Conservation (phyloP, 2,113 vertebrate genomes). For the Steatornis caripensis region DNA sequence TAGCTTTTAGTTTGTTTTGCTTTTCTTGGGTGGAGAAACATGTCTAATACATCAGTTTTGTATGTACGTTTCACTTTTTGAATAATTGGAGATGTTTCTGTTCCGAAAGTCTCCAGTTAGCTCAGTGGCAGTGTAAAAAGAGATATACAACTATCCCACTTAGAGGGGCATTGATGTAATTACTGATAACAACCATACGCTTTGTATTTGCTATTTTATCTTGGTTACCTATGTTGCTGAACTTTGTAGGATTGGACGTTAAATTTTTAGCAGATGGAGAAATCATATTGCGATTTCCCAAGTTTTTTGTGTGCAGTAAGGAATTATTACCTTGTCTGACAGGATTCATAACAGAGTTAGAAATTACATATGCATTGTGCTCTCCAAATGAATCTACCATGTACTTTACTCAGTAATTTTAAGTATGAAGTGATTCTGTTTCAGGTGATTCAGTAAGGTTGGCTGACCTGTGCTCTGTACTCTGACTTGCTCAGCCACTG, state of each 20-base stretch:
- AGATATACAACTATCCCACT: background rate
- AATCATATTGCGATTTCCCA: background rate
- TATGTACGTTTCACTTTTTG: background rate
- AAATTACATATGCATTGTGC: background rate
- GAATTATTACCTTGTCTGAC: background rate
- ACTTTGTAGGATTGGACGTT: background rate
- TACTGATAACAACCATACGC: background rate
- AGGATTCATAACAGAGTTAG: background rate
- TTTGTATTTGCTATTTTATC: background rate
- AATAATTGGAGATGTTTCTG: background rate
- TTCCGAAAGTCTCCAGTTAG: background rate
- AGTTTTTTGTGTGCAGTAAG: background rate
- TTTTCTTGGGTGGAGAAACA: background rate
- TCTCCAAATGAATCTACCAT: background rate
- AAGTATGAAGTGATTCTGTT: background rate
- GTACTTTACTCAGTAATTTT: background rate
- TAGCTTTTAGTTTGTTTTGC: background rate
- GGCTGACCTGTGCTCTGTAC: background rate
- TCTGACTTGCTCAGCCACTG: background rate
- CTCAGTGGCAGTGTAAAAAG: background rate
- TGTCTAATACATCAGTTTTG: background rate
- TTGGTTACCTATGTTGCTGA: background rate
- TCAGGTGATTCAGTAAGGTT: background rate
- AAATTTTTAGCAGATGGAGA: background rate
- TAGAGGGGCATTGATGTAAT: slow-evolving; percentile 10